Evolutionary conservation across 2,113 vertebrate species (phyloP).

Genomic region (Miniopterus natalensis): DNA sequence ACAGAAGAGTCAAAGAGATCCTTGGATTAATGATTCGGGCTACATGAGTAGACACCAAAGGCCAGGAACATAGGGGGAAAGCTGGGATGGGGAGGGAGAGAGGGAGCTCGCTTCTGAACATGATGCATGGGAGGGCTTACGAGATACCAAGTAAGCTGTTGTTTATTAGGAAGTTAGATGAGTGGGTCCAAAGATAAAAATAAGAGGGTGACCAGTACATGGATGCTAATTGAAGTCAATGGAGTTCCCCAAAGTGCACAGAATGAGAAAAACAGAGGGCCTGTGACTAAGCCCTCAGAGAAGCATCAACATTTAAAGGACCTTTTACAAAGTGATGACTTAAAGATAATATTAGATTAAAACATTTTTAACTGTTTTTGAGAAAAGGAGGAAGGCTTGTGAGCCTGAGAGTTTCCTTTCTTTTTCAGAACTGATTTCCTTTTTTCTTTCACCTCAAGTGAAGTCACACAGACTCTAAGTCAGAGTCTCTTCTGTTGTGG

Average conservation of each 20-base stretch:
- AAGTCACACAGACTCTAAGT: slow-evolving; percentile 74
- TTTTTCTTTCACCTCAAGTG: slow-evolving; percentile 63
- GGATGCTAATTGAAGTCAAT: neutral
- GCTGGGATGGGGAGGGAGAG: neutral
- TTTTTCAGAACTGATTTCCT: slow-evolving; percentile 65
- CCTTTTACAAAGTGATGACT: slow-evolving; percentile 17
- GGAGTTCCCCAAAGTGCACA: neutral
- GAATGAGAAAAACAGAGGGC: neutral
- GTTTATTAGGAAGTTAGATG: neutral
- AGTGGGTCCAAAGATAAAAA: neutral
- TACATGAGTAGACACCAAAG: neutral
- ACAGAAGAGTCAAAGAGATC: neutral
- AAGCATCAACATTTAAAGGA: neutral
- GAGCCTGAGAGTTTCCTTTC: slow-evolving; percentile 16
- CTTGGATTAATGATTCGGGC: neutral
- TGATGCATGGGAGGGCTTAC: neutral
- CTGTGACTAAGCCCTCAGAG: neutral
- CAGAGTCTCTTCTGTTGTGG: slow-evolving; percentile 68
- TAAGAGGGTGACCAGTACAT: neutral
- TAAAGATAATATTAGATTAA: slow-evolving; percentile 58
- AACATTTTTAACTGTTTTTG: slow-evolving; percentile 34
- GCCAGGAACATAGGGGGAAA: neutral
- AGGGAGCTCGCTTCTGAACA: neutral
- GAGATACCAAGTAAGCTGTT: neutral
- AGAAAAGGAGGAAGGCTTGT: slow-evolving; percentile 1